Conservation (phyloP, 1,140 invertebrate genomes). For the Wasmannia auropunctata region DNA sequence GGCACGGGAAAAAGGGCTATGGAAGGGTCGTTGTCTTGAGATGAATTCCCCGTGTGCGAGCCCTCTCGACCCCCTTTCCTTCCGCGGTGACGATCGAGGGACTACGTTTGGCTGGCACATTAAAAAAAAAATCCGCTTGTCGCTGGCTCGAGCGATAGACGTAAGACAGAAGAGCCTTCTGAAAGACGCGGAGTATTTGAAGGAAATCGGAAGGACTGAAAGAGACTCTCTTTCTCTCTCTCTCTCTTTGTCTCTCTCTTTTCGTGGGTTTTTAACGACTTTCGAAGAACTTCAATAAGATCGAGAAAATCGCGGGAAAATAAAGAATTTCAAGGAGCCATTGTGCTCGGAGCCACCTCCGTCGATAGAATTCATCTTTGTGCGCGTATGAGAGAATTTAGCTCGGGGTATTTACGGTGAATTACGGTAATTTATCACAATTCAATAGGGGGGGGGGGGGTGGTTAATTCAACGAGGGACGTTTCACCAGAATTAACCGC, state of each 20-base stretch:
- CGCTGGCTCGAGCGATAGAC: constrained; percentile 10
- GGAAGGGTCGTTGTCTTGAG: constrained; percentile 48
- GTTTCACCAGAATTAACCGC: background rate
- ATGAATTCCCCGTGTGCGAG: constrained; percentile 53
- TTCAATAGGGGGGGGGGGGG: constrained; percentile 2
- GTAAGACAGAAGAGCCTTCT: background rate
- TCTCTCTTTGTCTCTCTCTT: constrained; percentile 10
- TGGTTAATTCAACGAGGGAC: background rate
- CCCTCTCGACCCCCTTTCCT: constrained; percentile 60
- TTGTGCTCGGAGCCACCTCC: background rate
- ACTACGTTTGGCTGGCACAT: constrained; percentile 43
- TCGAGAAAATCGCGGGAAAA: constrained; percentile 8
- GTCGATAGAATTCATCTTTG: constrained; percentile 15
- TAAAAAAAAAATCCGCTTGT: constrained; percentile 59
- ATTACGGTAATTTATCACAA: constrained; percentile 20
- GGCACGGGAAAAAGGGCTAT: constrained; percentile 4
- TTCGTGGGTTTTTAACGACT: background rate
- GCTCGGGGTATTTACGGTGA: background rate
- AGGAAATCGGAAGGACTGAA: background rate
- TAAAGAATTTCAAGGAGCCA: constrained; percentile 34
- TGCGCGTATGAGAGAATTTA: constrained; percentile 19
- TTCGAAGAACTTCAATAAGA: constrained; percentile 24
- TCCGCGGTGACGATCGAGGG: background rate
- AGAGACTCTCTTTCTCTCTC: background rate
- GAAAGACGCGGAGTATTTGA: background rate